Evolutionary conservation across 1,140 invertebrate genomes (phyloP).

Genomic region (Acromyrmex echinatior): DNA sequence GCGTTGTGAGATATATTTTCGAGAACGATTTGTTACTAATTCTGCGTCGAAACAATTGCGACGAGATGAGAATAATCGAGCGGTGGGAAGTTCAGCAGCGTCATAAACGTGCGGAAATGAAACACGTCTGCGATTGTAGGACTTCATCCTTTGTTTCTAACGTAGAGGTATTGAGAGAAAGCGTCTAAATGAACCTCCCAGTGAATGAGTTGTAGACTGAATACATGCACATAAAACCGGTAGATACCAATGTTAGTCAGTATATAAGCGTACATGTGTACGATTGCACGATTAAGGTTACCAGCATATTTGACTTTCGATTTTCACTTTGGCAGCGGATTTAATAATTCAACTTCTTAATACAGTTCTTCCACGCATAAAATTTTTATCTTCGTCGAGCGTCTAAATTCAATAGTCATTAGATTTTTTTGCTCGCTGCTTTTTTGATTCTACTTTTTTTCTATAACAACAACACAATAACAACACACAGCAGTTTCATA

Average conservation of each 20-base stretch:
- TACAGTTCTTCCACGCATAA: neutral
- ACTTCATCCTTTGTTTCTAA: conserved; percentile 32
- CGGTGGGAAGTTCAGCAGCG: conserved; percentile 10
- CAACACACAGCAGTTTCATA: neutral
- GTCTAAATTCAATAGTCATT: conserved; percentile 27
- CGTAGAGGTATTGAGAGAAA: conserved; percentile 46
- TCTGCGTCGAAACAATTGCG: neutral
- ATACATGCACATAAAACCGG: conserved; percentile 38
- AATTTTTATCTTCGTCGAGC: conserved; percentile 5
- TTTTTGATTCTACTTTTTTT: conserved; percentile 22
- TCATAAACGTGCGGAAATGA: conserved; percentile 23
- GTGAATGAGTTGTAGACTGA: conserved; percentile 12
- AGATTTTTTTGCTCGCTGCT: neutral
- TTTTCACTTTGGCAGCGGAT: conserved; percentile 19
- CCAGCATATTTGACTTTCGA: conserved; percentile 40
- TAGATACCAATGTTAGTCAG: conserved; percentile 6
- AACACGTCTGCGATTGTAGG: conserved; percentile 29
- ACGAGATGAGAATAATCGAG: conserved; percentile 23
- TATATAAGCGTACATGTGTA: neutral
- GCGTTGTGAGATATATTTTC: neutral
- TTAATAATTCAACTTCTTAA: conserved; percentile 6
- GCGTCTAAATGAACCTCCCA: conserved; percentile 41
- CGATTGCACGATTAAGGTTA: conserved; percentile 29
- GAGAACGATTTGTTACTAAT: conserved; percentile 25
- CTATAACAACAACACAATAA: neutral